Base-by-base conservation (phyloP, 64 coral and sea anemone genomes). In the Hydrozoanthus tunicans region DNA sequence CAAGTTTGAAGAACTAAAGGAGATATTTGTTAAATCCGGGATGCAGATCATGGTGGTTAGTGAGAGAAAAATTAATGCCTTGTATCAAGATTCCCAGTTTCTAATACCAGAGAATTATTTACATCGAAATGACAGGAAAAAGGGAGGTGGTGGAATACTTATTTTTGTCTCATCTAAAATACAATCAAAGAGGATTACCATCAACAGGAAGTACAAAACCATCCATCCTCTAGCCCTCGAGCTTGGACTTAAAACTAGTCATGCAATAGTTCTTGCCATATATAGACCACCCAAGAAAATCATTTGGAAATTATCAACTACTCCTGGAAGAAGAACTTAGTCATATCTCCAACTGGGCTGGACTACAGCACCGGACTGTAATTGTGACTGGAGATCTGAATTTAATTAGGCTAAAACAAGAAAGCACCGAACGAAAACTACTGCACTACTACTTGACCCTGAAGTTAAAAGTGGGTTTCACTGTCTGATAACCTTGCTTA, bases 281-380 rank as follows among this genome's bases (percentile, higher is more conserved):
- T 92, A 92, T 61, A 86, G 91, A 65, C 72, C 91, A 77, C 91
- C 91, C n/a, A 92, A 64, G 73, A 77, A 77, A 25, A 9, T 92
- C 64, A 78, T 43, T 72, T 17, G 81, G 81, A 78, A 55, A 52
- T 53, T 92, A 92, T 73, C 58, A 76, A 88, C 55, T 77, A 86
- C 70, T 64, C 6, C 80, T 88, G 9, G 91, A 93, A 77, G 82
- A 93, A 23, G 91, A 93, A 69, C 51, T 93, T 20, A 93, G 82
- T 60, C 52, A 86, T 24, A 80, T 93, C 61, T 86, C 69, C 61
- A 93, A 85, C 73, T 93, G 75, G 91, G 73, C 73, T 74, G 15
- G 62, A 78, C 74, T 83, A 70, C 75, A 91, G 62, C 23, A 81
- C 53, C 89, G 81, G 66, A 67, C 77, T n/a, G 52, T 72, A 81